These are phyloP conservation scores for Blastobasis adustella DNA, from an alignment of 2,888 invertebrate genomes.

Conservation along the genomic window DNA sequence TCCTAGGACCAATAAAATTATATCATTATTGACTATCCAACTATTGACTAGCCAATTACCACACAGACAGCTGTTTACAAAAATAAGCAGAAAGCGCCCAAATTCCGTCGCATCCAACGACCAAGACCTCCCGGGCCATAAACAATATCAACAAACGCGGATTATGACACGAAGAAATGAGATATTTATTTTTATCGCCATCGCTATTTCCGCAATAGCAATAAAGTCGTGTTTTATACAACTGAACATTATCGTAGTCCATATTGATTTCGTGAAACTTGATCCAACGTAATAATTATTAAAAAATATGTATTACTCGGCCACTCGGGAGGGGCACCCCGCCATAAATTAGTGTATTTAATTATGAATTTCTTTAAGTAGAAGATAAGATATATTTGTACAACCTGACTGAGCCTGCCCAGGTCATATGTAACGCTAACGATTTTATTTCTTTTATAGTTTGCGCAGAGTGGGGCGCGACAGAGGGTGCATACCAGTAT, in stretches of 20 bases:
- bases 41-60: too few species aligned
- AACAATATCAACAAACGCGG: too few species aligned
- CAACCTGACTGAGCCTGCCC: constrained; percentile 57
- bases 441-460: constrained; percentile 66
- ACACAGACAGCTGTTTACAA: too few species aligned
- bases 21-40: too few species aligned
- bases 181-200: constrained; percentile 3
- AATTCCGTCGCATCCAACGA: too few species aligned
- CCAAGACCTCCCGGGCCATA: too few species aligned
- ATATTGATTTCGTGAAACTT: constrained; percentile 38
- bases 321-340: constrained; percentile 24
- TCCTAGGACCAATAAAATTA: too few species aligned
- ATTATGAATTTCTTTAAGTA: constrained; percentile 69
- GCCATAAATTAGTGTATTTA: constrained; percentile 67
- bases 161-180: neutral
- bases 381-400: constrained; percentile 64
- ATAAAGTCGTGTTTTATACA: neutral
- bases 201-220: constrained; percentile 5
- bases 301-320: constrained; percentile 51
- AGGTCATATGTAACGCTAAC: constrained; percentile 65
- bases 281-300: constrained; percentile 49
- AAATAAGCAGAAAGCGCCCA: too few species aligned
- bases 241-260: neutral
- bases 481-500: constrained; percentile 6
- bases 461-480: constrained; percentile 33